Evolutionary conservation across 2,797 vertebrate genomes (phyloP).

Genomic region (Galaxias olidus): DNA sequence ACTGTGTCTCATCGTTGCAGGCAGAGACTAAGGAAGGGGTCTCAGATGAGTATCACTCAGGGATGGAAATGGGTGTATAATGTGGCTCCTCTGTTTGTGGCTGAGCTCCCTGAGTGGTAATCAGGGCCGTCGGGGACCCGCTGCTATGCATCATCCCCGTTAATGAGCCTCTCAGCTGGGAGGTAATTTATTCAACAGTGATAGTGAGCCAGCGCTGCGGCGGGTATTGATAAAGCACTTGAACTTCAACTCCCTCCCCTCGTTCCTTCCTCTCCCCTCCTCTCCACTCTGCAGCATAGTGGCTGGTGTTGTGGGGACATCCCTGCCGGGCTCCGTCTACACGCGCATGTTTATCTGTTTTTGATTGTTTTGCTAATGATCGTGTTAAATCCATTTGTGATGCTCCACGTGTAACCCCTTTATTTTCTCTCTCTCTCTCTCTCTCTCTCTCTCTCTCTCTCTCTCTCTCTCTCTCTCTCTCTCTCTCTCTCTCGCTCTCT

Average conservation of each 20-base stretch:
- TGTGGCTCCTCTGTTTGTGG: slow-evolving; percentile 70
- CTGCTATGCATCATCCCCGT: slow-evolving; percentile 69
- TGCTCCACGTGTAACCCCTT: not conserved
- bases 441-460: slow-evolving; percentile 18
- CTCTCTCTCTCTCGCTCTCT: slow-evolving; percentile 23
- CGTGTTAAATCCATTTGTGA: slow-evolving; percentile 23
- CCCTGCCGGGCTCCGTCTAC: slow-evolving; percentile 55
- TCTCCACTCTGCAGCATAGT: slow-evolving; percentile 63
- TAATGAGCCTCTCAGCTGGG: slow-evolving; percentile 73
- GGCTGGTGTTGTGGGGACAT: slow-evolving; percentile 67
- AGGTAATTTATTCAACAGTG: slow-evolving; percentile 81
- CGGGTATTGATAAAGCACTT: slow-evolving; percentile 87
- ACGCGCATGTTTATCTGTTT: slow-evolving; percentile 52
- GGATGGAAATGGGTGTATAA: slow-evolving; percentile 80
- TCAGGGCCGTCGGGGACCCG: slow-evolving; percentile 74
- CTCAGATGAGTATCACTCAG: slow-evolving; percentile 72
- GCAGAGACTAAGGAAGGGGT: slow-evolving; percentile 52
- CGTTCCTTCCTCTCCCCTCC: slow-evolving; percentile 34
- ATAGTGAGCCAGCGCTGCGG: slow-evolving; percentile 68
- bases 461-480: not conserved
- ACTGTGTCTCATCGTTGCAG: slow-evolving; percentile 69
- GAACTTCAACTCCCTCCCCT: slow-evolving; percentile 64
- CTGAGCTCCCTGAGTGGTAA: slow-evolving; percentile 70
- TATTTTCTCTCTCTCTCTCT: slow-evolving; percentile 13
- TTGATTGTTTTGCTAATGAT: slow-evolving; percentile 32